Conservation (phyloP, 2,888 invertebrate species). For the Brenthis daphne region DNA sequence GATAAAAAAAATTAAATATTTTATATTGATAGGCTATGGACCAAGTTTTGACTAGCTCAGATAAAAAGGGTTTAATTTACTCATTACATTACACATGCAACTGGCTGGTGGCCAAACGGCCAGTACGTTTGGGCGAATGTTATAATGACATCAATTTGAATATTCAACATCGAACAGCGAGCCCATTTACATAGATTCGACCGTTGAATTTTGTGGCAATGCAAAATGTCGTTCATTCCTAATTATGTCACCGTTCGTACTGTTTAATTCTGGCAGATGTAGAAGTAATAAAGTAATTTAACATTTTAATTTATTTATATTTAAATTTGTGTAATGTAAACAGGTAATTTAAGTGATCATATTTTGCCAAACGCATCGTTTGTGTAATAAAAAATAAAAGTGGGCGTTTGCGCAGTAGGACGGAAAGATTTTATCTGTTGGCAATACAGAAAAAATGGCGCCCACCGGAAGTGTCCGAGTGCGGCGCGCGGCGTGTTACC, state of each 20-base stretch:
- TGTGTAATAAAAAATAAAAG: constrained; percentile 71
- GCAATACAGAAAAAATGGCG: constrained; percentile 83
- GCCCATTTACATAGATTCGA: constrained; percentile 80
- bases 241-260: constrained; percentile 53
- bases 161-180: constrained; percentile 81
- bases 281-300: constrained; percentile 15
- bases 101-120: constrained; percentile 78
- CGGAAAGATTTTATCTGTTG: constrained; percentile 83
- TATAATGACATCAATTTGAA: constrained; percentile 83
- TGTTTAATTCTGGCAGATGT: constrained; percentile 37
- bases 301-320: constrained; percentile 6
- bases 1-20: background rate
- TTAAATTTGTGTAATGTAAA: constrained; percentile 12
- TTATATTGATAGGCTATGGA: constrained; percentile 14
- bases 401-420: constrained; percentile 78
- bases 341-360: constrained; percentile 41
- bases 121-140: constrained; percentile 73
- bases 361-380: constrained; percentile 71
- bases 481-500: constrained; percentile 78
- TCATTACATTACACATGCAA: constrained; percentile 76
- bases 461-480: constrained; percentile 83
- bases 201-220: constrained; percentile 78
- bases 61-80: constrained; percentile 72
- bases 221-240: constrained; percentile 73
- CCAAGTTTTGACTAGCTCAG: constrained; percentile 48